Percentiles rank a stretch among this genome's conserved stretches.
phyloP scores from a whole-genome alignment of 2,888 invertebrate genomes.

The Oscheius sp. region DNA sequence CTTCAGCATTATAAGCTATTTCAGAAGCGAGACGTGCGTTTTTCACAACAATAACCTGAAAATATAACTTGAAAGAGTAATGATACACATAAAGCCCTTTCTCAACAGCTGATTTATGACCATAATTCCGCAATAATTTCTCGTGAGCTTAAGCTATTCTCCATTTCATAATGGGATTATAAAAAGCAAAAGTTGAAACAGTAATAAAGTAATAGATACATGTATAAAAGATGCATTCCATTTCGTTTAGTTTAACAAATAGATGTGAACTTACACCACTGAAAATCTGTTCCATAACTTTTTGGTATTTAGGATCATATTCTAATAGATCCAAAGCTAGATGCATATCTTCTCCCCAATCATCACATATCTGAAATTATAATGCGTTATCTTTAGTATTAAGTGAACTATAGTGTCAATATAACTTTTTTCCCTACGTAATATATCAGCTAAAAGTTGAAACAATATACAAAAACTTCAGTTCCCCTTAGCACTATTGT shows the following conservation, averaged over 20 bases:
- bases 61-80: too few relatives aligned
- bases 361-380: slow-evolving; percentile 10
- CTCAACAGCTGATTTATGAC: too few relatives aligned
- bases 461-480: not conserved
- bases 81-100: too few relatives aligned
- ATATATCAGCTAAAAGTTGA: not conserved
- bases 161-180: too few relatives aligned
- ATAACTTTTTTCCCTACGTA: not conserved
- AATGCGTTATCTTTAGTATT: not conserved
- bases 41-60: slow-evolving; percentile 25
- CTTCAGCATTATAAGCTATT: slow-evolving; percentile 80
- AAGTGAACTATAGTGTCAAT: not conserved
- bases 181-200: too few relatives aligned
- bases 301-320: slow-evolving; percentile 16
- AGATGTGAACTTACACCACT: slow-evolving; percentile 22
- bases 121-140: too few relatives aligned
- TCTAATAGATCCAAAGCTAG: slow-evolving; percentile 28
- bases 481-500: not conserved
- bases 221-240: too few relatives aligned
- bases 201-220: too few relatives aligned
- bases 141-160: too few relatives aligned
- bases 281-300: slow-evolving; percentile 17
- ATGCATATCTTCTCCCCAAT: not conserved
- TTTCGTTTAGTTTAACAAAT: too few relatives aligned
- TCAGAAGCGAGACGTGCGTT: slow-evolving; percentile 76